Base-by-base conservation (phyloP, 2,888 invertebrate species). In the Nematopogon swammerdamellus region DNA sequence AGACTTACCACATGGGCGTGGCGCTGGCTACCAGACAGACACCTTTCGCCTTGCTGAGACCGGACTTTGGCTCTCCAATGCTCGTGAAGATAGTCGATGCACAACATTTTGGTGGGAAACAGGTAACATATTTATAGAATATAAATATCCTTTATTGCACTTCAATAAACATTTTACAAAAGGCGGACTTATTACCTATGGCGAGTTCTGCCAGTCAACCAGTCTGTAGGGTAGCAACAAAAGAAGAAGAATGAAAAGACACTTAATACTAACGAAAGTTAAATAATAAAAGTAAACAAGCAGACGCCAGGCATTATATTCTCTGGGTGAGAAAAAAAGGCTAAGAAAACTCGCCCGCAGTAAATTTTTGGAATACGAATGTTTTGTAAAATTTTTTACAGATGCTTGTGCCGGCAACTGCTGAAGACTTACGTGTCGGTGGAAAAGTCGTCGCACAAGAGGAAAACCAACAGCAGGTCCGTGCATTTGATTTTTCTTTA, bases 371-470 rank as follows among this genome's bases (percentile, higher is more conserved):
- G 8, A 5, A 6, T 45, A 6, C 5, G 45, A 14, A 45, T 4
- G 17, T 18, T 1, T 19, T 43, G 18, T 17, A 4, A 51, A 14
- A 29, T 18, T 19, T 20, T 20, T 36, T 36, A 8, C 58, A 88
- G 84, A 83, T 87, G 80, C 63, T 89, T 56, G 85, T 88, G 8
- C 87, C 88, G 1, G 88, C 88, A 0, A 87, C 87, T 8, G 86
- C 87, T 2, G 87, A 87, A 58, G 88, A 88, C 65, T 68, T 88
- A 42, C 82, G 84, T 60, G 76, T 81, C 51, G 82, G 85, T 30
- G 87, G 86, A 0, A 85, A 86, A 63, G 85, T 88, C 51, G 73
- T 80, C 3, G 59, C 80, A 16, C 69, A 72, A 18, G 65, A 70
- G 52, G 66, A 70, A 20, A 58, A 63, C 2, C 59, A 58, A 11